phyloP scores from a whole-genome alignment of 2,888 invertebrate species.

The Orchestes rusci region DNA sequence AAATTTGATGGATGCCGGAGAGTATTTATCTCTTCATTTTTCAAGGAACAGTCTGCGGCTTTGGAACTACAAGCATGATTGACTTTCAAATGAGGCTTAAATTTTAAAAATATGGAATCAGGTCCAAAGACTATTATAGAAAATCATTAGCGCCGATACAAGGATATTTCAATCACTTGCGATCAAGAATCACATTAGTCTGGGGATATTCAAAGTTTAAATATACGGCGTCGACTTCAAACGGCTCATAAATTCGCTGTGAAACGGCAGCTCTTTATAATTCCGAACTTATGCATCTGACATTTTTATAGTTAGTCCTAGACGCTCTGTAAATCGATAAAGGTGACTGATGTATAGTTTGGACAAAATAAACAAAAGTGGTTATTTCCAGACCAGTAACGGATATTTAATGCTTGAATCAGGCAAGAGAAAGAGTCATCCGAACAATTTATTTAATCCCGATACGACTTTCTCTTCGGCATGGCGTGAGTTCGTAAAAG shows the following conservation, averaged over 20 bases:
- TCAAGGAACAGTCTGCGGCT: no score
- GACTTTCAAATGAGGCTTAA: no score
- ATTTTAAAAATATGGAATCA: no score
- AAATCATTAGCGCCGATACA: no score
- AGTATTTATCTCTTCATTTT: no score
- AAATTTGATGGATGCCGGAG: no score
- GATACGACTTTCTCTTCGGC: not conserved
- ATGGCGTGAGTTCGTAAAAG: constrained; percentile 1
- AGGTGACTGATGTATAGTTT: not conserved
- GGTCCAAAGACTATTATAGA: no score
- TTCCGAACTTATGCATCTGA: constrained; percentile 17
- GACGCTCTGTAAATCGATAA: constrained; percentile 10
- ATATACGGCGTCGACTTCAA: constrained; percentile 12
- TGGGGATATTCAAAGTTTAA: constrained; percentile 8
- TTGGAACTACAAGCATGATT: no score
- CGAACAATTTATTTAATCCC: not conserved
- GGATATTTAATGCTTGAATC: not conserved
- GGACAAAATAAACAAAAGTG: constrained; percentile 6
- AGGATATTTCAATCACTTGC: no score
- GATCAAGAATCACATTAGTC: not conserved
- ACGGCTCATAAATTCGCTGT: constrained; percentile 10
- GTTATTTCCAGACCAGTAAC: not conserved
- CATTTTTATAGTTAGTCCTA: constrained; percentile 13
- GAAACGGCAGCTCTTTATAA: constrained; percentile 10
- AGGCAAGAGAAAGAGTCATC: not conserved